Evolutionary conservation across 2,797 vertebrate species (phyloP).

Genomic region (Esox lucius): DNA sequence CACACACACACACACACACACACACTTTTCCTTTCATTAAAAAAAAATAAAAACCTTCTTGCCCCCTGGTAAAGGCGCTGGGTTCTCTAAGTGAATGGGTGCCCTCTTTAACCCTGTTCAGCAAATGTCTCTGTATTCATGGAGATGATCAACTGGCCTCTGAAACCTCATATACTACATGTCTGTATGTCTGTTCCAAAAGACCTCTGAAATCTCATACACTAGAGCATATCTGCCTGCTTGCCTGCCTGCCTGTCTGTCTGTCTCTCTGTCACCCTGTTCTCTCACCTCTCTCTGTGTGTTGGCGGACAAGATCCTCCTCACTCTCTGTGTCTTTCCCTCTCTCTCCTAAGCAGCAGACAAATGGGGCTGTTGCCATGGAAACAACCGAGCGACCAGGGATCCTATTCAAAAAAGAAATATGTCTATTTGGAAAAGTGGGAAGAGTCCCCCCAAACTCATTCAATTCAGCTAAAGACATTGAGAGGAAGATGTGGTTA

Average conservation of each 20-base stretch:
- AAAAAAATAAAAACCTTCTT: constrained; percentile 8
- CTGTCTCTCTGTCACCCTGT: neutral
- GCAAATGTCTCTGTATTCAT: constrained; percentile 91
- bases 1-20: constrained; percentile 34
- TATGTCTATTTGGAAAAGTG: constrained; percentile 91
- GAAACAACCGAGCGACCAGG: constrained; percentile 89
- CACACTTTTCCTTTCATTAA: constrained; percentile 8
- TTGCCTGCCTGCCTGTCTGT: constrained; percentile 78
- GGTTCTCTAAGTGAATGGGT: constrained; percentile 63
- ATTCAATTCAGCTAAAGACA: constrained; percentile 32
- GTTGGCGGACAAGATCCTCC: constrained; percentile 43
- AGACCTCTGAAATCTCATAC: too few species aligned
- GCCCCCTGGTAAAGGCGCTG: constrained; percentile 50
- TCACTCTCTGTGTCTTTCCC: constrained; percentile 43
- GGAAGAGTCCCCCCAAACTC: constrained; percentile 36
- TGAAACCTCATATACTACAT: neutral
- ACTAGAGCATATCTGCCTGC: constrained; percentile 69
- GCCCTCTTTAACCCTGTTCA: constrained; percentile 88
- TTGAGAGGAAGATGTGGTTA: constrained; percentile 18
- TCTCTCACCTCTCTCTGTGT: constrained; percentile 33
- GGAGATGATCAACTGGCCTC: constrained; percentile 87
- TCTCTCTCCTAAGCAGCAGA: constrained; percentile 80
- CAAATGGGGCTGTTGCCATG: constrained; percentile 95
- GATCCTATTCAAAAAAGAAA: constrained; percentile 89
- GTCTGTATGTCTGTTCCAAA: constrained; percentile 73